Evolutionary conservation across 2,113 vertebrate species (phyloP).

Genomic region (Petrocephalus microphthalmus): DNA sequence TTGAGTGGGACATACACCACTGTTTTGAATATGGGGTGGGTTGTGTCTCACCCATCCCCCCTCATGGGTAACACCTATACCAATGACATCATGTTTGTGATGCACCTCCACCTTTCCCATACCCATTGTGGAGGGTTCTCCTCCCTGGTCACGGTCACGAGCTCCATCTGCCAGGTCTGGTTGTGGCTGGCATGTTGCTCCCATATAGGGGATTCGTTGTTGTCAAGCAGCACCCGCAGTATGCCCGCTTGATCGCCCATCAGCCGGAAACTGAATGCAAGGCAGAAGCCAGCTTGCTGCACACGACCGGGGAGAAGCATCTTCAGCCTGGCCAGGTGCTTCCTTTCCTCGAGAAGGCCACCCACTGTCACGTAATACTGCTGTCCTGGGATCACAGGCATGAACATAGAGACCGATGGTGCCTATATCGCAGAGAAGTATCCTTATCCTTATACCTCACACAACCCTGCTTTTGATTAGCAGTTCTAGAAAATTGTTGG

Average conservation of each 20-base stretch:
- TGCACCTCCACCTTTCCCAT: slow-evolving; percentile 46
- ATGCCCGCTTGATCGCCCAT: slow-evolving; percentile 70
- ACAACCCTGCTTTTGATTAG: background rate
- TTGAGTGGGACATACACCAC: background rate
- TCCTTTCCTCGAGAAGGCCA: slow-evolving; percentile 61
- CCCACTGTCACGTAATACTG: slow-evolving; percentile 80
- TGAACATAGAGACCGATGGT: background rate
- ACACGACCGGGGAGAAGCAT: slow-evolving; percentile 69
- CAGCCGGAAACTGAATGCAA: slow-evolving; percentile 80
- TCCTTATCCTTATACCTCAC: background rate
- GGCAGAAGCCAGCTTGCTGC: slow-evolving; percentile 72
- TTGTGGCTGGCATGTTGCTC: slow-evolving; percentile 65
- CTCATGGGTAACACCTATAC: background rate
- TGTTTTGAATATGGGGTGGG: background rate
- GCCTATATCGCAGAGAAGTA: background rate
- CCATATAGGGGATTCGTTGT: slow-evolving; percentile 66
- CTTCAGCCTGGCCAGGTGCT: slow-evolving; percentile 68
- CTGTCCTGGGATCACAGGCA: background rate
- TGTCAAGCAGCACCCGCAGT: slow-evolving; percentile 70
- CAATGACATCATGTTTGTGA: background rate
- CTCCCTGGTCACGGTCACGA: slow-evolving; percentile 68
- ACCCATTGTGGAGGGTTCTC: slow-evolving; percentile 64
- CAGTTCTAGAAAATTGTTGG: background rate
- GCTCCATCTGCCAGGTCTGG: slow-evolving; percentile 74
- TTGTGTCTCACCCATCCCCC: background rate